Evolutionary conservation across 2,797 vertebrate species (phyloP).

Genomic region (Darevskia mixta): DNA sequence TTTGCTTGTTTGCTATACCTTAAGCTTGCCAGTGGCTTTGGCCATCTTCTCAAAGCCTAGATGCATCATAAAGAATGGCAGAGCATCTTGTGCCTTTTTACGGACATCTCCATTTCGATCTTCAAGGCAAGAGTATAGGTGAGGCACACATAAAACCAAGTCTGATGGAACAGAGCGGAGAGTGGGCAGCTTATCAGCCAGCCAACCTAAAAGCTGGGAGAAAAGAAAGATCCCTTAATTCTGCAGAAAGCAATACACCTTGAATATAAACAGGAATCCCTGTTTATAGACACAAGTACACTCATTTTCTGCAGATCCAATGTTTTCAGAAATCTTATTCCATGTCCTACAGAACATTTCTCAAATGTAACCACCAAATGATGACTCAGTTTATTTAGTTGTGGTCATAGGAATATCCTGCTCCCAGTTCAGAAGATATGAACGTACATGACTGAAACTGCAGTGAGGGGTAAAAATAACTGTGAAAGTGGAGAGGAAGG

Average conservation of each 20-base stretch:
- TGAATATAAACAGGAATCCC: background rate
- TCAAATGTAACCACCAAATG: background rate
- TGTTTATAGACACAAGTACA: background rate
- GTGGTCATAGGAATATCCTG: background rate
- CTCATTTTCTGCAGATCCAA: background rate
- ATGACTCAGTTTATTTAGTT: background rate
- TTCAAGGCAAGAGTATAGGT: constrained; percentile 92
- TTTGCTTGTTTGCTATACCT: constrained; percentile 78
- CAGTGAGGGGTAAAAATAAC: background rate
- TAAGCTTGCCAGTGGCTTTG: constrained; percentile 93
- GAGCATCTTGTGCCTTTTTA: constrained; percentile 95
- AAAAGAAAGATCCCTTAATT: constrained; percentile 44
- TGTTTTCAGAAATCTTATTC: background rate
- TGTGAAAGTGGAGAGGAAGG: background rate
- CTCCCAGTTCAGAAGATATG: background rate
- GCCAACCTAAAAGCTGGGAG: constrained; percentile 91
- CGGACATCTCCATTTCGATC: constrained; percentile 96
- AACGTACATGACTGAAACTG: too few relatives aligned
- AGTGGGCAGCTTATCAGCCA: constrained; percentile 92
- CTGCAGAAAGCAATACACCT: background rate
- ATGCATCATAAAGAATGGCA: constrained; percentile 98
- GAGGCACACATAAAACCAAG: constrained; percentile 88
- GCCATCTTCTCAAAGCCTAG: constrained; percentile 95
- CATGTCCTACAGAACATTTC: background rate
- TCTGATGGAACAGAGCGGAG: constrained; percentile 89